Conservation (phyloP, 2,113 vertebrate species). For the Addax nasomaculatus region DNA sequence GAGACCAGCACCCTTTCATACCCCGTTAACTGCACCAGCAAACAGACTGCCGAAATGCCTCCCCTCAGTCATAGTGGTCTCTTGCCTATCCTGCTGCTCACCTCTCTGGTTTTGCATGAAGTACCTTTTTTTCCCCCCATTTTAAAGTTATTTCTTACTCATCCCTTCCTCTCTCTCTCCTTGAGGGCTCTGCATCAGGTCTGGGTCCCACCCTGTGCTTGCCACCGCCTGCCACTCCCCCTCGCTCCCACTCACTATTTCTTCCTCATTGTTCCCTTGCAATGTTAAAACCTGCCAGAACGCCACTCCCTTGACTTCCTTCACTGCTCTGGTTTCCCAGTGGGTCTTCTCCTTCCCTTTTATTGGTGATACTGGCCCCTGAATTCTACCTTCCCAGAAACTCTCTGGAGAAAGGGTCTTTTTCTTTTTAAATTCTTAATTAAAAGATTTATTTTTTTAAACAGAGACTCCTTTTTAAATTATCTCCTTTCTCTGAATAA, state of each 20-base stretch:
- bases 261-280: background rate
- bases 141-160: background rate
- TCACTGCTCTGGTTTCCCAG: background rate
- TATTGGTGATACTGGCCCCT: background rate
- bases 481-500: background rate
- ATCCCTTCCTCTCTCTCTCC: background rate
- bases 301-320: background rate
- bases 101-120: background rate
- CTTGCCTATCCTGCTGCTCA: background rate
- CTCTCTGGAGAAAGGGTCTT: background rate
- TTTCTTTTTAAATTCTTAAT: background rate
- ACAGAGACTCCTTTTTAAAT: background rate
- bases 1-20: background rate
- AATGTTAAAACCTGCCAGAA: background rate
- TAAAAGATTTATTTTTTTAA: background rate
- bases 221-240: background rate
- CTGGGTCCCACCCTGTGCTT: fast-evolving
- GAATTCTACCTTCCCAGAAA: background rate
- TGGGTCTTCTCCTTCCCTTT: background rate
- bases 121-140: background rate
- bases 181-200: background rate
- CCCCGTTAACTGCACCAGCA: background rate
- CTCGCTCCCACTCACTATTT: background rate
- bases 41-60: background rate
- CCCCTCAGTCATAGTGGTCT: background rate